Evolutionary conservation across 1,140 invertebrate genomes (phyloP), one percentile per base, ranked within the genome.

Genomic region (Cheumatopsyche charites): DNA sequence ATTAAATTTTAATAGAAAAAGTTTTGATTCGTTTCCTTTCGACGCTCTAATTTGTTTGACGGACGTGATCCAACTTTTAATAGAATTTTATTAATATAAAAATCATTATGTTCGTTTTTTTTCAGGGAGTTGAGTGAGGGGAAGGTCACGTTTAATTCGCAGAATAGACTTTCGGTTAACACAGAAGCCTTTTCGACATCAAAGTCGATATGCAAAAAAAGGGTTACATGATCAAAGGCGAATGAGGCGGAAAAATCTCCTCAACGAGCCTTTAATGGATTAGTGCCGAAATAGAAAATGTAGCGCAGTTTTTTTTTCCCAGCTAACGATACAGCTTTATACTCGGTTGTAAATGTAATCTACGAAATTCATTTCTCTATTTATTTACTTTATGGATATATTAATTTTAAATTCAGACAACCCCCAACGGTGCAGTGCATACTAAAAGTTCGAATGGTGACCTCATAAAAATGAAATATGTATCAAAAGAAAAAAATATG

Each of bases 181-280:
- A 66, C 47, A 42, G 15, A 66, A 26, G 63, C 63, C 25, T 21
- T 58, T 66, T 66, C 25, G 25, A 66, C 63, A 66, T 66, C 63
- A 66, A 66, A 66, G 63, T 66, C 43, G 43, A 66, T 66, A 47
- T 58, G 13, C 21, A 58, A 25, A 58, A 58, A 23, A 23, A 29
- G 63, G 13, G 62, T 26, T 41, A 23, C 7, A 19, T 21, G 29
- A 41, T n/a, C 29, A 26, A 65, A 61, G 4, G 21, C 63, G 63
- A 66, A 47, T 47, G 42, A 25, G 25, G 63, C 23, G 63, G 23
- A 66, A 66, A 29, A 66, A 47, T 47, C 63, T n/a, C n/a, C n/a
- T 61, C 55, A 21, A 29, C 6, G 23, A 58, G 55, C 55, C 25
- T 58, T 58, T 58, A 58, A 58, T 19, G 55, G 55, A 58, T 58